phyloP scores from a whole-genome alignment of 2,113 vertebrate species.

The Turdus rufiventris region DNA sequence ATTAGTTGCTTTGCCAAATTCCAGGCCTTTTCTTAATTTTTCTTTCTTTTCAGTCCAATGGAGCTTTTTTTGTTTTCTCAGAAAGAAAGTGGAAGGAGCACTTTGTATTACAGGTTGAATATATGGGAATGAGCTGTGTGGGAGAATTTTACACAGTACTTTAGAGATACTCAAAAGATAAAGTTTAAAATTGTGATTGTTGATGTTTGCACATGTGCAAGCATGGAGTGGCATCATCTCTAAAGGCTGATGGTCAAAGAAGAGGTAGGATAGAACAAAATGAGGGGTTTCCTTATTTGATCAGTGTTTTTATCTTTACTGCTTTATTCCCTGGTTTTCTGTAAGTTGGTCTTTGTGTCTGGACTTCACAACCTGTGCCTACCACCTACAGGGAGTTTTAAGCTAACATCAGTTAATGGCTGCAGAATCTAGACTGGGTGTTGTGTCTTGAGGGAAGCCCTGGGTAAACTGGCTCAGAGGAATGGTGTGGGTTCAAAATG shows the following conservation, averaged over 20 bases:
- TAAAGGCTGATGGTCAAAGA: neutral
- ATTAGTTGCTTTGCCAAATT: neutral
- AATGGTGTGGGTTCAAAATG: neutral
- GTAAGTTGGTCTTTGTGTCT: neutral
- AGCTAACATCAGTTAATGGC: neutral
- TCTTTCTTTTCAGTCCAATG: neutral
- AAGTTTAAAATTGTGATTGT: neutral
- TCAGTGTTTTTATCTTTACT: neutral
- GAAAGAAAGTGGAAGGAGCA: neutral
- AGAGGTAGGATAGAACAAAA: neutral
- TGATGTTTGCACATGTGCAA: neutral
- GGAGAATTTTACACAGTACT: neutral
- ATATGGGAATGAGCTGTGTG: neutral
- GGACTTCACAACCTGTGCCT: neutral
- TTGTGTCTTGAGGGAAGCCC: neutral
- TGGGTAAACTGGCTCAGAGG: neutral
- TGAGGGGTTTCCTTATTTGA: neutral
- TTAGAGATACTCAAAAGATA: neutral
- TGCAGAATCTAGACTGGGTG: neutral
- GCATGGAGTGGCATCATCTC: fast-evolving
- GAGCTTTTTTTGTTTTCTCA: neutral
- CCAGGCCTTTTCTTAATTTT: neutral
- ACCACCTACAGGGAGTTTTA: neutral
- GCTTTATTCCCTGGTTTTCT: neutral
- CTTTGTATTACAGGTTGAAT: neutral